Evolutionary conservation across 2,113 vertebrate genomes (phyloP), one percentile per base, ranked within the genome.

Genomic region (Lepus europaeus): DNA sequence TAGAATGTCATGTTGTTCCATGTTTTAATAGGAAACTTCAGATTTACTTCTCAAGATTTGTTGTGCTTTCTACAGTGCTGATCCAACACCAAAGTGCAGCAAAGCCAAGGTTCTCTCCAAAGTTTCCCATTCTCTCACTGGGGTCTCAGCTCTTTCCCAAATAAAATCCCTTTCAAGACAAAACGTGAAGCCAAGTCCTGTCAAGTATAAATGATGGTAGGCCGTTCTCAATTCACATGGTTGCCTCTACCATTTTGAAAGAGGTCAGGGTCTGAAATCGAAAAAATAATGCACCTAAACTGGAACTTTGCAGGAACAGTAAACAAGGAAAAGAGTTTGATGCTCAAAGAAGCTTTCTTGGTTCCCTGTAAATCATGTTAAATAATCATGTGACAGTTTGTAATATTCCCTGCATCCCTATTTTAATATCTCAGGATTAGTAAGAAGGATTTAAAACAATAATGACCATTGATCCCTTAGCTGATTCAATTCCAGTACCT

Each of bases 371-470:
- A 83, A 80, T 77, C 70, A 91, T 27, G 91, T 45, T 69, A 94
- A 86, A 31, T 33, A 68, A 85, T 36, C 51, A 82, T 80, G 56
- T 63, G 53, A 61, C 81, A 16, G 51, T 80, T 80, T 81, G 5
- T 51, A 45, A 64, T 70, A 51, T 49, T 92, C 31, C 64, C 82
- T n/a, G n/a, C 3, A 8, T 59, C 66, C 25, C 66, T 87, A 2
- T 80, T 92, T 77, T 77, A 94, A 59, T 79, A 94, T 72, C 53
- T 95, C 83, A 89, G 74, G 77, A 93, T 76, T 72, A 29, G 69
- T 77, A 92, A 87, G 5, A 39, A 82, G 76, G 51, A 87, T 90
- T 94, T 84, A 33, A 63, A 77, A 83, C 66, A 63, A 22, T 53
- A 89, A 80, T 27, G 64, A 88, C 49, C 87, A n/a, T 29, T 87